phyloP scores from a whole-genome alignment of 2,113 vertebrate species.

The Oreotragus oreotragus region DNA sequence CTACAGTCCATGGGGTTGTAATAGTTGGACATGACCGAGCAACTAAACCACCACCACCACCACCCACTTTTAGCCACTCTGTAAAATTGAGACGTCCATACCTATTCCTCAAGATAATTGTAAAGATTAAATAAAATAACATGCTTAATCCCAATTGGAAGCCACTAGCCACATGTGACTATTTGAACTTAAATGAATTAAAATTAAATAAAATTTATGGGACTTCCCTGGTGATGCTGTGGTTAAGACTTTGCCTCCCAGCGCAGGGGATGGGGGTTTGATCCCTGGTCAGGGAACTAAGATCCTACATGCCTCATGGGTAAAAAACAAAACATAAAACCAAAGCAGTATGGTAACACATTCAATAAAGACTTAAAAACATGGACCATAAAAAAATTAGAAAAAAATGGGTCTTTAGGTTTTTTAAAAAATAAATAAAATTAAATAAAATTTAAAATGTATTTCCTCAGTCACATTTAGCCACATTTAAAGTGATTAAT shows the following conservation, averaged over 20 bases:
- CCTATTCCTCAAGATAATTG: neutral
- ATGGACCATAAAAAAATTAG: neutral
- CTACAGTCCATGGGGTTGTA: neutral
- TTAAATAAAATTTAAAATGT: slow-evolving; percentile 13
- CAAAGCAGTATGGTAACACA: neutral
- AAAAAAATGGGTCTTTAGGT: neutral
- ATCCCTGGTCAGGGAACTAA: neutral
- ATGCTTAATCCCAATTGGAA: neutral
- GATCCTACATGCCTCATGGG: neutral
- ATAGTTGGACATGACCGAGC: neutral
- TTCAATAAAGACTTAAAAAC: neutral
- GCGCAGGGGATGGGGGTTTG: rapidly evolving
- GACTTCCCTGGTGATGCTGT: neutral
- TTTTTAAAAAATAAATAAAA: neutral
- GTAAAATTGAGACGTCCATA: neutral
- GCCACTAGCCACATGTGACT: neutral
- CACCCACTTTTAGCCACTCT: neutral
- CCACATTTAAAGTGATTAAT: neutral
- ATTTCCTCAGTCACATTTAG: neutral
- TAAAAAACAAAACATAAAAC: neutral
- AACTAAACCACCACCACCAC: neutral
- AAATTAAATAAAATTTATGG: neutral
- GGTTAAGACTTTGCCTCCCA: neutral
- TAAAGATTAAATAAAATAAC: neutral
- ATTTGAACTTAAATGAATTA: slow-evolving; percentile 27